Percentiles rank a stretch among this genome's conserved stretches.
phyloP scores from a whole-genome alignment of 2,888 invertebrate species.

The Macrophya alboannulata region DNA sequence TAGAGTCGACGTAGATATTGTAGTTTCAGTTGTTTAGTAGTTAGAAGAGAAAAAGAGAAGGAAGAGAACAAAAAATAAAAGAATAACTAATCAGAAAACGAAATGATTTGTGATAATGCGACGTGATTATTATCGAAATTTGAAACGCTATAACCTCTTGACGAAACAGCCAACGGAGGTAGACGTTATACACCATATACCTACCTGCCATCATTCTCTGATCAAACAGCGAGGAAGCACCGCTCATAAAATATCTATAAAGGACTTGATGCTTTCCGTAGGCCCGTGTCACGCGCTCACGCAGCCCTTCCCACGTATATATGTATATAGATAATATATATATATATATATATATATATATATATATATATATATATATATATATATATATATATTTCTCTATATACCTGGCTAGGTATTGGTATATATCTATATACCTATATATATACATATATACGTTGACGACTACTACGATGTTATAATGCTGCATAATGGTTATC shows the following conservation, averaged over 20 bases:
- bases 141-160: background rate
- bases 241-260: constrained; percentile 63
- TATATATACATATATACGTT: background rate
- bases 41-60: background rate
- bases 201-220: constrained; percentile 44
- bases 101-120: background rate
- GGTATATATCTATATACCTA: background rate
- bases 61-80: background rate
- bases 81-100: background rate
- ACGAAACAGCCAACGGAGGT: background rate
- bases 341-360: constrained; percentile 9
- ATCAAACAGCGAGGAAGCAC: constrained; percentile 58
- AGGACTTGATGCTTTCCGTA: constrained; percentile 46
- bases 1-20: background rate
- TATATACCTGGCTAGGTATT: background rate
- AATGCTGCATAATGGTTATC: constrained; percentile 70
- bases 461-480: constrained; percentile 61
- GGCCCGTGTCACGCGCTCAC: constrained; percentile 38
- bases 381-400: background rate
- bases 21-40: background rate
- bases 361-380: background rate
- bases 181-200: background rate
- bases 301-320: constrained; percentile 23
- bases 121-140: constrained; percentile 3
- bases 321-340: no score